phyloP scores from a whole-genome alignment of 2,113 vertebrate species.

The Egretta garzetta region DNA sequence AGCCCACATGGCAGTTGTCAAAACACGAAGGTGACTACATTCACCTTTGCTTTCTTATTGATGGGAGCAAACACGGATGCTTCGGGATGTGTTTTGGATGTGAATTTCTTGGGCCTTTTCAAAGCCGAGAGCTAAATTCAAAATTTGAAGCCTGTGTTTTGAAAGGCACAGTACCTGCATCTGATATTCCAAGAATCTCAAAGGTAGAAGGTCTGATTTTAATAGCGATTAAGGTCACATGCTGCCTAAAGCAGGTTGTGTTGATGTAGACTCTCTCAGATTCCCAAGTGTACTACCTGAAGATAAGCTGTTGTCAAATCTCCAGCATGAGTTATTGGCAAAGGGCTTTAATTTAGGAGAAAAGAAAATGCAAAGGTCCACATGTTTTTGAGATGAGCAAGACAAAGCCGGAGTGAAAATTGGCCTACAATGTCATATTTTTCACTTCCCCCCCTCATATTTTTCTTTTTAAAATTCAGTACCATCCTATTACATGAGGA shows the following conservation, averaged over 20 bases:
- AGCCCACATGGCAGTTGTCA: fast-evolving
- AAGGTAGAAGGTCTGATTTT: neutral
- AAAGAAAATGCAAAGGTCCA: neutral
- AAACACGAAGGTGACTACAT: fast-evolving
- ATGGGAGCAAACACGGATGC: neutral
- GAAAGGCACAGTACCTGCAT: neutral
- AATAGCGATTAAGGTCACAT: neutral
- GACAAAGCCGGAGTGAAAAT: neutral
- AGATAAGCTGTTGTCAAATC: neutral
- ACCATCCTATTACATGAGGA: fast-evolving
- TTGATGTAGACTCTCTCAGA: neutral
- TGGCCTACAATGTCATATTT: neutral
- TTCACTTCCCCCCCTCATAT: fast-evolving
- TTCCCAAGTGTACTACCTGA: neutral
- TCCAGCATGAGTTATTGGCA: neutral
- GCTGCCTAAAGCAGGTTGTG: neutral
- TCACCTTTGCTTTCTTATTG: neutral
- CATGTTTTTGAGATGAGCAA: neutral
- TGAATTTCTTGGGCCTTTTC: neutral
- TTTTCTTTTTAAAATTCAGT: neutral
- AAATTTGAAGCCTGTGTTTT: neutral
- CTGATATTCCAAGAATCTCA: neutral
- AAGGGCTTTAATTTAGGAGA: neutral
- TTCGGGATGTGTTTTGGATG: neutral
- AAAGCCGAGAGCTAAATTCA: neutral